phyloP scores from a whole-genome alignment of 2,888 invertebrate species.

The Eudasyphora cyanicolor region DNA sequence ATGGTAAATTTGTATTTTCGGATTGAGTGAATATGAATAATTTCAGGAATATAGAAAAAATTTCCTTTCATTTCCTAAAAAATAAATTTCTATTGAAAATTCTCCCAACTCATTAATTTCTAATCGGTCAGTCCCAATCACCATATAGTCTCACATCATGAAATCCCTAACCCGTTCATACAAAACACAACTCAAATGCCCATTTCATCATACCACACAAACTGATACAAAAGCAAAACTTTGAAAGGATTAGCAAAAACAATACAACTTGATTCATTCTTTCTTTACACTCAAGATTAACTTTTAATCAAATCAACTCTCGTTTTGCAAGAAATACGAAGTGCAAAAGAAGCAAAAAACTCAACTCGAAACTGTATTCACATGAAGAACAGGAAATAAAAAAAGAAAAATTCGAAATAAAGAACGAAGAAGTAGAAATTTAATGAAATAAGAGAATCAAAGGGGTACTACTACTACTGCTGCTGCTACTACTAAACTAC shows the following conservation, averaged over 20 bases:
- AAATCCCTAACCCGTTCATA: neutral
- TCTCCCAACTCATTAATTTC: too few species aligned
- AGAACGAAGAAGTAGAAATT: neutral
- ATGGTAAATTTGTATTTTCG: too few species aligned
- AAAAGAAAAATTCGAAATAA: neutral
- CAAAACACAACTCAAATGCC: too few species aligned
- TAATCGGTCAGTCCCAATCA: neutral
- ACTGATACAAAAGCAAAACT: neutral
- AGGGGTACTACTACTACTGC: neutral
- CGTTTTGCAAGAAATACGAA: neutral
- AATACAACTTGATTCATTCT: conserved; percentile 2
- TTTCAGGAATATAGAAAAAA: too few species aligned
- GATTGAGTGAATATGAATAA: too few species aligned
- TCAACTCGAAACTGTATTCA: neutral
- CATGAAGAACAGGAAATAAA: neutral
- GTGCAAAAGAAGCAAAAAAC: too few species aligned
- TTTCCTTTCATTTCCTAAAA: too few species aligned
- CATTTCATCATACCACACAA: neutral
- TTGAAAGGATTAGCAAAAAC: conserved; percentile 17
- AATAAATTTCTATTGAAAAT: too few species aligned
- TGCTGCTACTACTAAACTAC: too few species aligned
- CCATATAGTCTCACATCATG: neutral
- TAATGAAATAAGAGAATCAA: conserved; percentile 35
- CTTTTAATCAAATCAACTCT: conserved; percentile 41
- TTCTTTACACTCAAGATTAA: conserved; percentile 28